Conservation (phyloP, 2,888 invertebrate genomes). For the Eurois occulta region DNA sequence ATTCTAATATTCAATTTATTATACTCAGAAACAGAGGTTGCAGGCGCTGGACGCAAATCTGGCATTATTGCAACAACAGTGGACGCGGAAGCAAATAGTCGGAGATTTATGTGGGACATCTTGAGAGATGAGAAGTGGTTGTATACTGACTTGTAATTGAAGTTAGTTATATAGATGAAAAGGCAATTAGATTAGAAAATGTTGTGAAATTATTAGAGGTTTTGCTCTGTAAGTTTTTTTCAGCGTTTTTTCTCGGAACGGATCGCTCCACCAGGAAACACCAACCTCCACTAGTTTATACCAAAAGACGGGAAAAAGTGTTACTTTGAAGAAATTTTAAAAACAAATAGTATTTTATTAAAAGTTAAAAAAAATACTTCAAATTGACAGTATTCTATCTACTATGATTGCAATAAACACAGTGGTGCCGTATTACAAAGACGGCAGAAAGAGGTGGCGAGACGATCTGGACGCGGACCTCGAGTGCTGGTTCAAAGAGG, state of each 20-base stretch:
- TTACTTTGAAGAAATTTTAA: background rate
- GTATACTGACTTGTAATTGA: conserved; percentile 50
- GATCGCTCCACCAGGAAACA: background rate
- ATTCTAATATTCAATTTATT: conserved; percentile 35
- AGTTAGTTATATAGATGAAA: background rate
- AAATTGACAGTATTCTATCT: background rate
- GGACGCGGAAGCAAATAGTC: conserved; percentile 83
- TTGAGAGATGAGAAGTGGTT: conserved; percentile 69
- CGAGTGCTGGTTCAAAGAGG: no score
- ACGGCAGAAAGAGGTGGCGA: no score
- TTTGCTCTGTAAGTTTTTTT: background rate
- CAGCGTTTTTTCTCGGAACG: background rate
- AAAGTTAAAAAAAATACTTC: background rate
- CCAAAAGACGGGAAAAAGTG: background rate
- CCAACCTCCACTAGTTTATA: background rate
- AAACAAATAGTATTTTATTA: background rate
- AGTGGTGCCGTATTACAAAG: no score
- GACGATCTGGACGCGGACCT: no score
- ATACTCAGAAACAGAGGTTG: conserved; percentile 5
- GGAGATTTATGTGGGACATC: conserved; percentile 80
- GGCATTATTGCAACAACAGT: conserved; percentile 83
- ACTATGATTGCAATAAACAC: background rate
- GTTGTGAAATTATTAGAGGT: background rate
- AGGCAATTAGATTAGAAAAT: background rate
- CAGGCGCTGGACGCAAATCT: conserved; percentile 68